phyloP scores from a whole-genome alignment of 2,797 vertebrate genomes.

The Dermochelys coriacea region DNA sequence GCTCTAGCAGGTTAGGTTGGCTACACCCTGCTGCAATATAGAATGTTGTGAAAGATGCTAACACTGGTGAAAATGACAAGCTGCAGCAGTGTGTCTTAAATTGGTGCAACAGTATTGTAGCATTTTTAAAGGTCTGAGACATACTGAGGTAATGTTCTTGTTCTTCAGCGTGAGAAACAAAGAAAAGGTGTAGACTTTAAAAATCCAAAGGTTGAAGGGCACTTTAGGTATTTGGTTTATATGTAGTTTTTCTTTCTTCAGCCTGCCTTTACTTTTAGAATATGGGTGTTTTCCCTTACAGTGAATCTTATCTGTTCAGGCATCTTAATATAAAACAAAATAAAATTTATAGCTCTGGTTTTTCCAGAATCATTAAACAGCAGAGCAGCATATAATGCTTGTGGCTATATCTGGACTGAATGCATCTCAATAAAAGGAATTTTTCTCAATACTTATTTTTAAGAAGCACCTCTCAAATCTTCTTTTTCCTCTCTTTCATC shows the following conservation, averaged over 20 bases:
- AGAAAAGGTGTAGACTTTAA: neutral
- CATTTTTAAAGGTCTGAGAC: neutral
- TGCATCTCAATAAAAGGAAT: neutral
- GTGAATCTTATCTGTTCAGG: neutral
- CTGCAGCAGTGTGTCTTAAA: neutral
- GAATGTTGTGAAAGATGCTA: neutral
- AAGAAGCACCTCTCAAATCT: neutral
- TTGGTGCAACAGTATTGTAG: neutral
- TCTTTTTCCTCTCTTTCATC: neutral
- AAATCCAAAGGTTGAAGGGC: neutral
- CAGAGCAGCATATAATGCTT: neutral
- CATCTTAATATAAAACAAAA: neutral
- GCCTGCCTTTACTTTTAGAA: neutral
- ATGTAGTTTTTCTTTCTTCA: neutral
- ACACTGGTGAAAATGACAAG: neutral
- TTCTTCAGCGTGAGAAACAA: neutral
- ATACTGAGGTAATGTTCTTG: neutral
- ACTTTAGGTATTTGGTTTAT: neutral
- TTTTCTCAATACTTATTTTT: slow-evolving; percentile 14
- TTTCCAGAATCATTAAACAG: neutral
- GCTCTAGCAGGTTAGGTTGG: neutral
- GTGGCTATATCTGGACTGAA: neutral
- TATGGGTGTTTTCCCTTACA: neutral
- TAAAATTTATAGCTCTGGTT: neutral
- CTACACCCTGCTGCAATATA: too few species aligned